Base-by-base conservation (phyloP, 2,113 vertebrate species). In the Dissostichus mawsoni region DNA sequence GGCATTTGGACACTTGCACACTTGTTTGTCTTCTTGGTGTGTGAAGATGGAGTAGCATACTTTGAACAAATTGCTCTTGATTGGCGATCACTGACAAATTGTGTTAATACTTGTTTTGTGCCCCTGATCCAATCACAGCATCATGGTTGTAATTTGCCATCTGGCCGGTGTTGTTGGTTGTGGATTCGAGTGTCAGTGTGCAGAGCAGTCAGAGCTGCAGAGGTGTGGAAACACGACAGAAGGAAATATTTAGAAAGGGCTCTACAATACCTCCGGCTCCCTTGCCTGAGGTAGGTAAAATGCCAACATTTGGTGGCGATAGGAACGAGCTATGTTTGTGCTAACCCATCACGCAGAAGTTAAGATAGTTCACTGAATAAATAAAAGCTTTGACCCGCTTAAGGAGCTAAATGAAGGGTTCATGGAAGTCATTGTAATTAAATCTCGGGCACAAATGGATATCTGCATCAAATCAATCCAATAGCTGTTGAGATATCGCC, bases 71-170 rank as follows among this genome's bases (percentile, higher is more conserved):
- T 71, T 64, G 41, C 11, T 47, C 41, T 55, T 36, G 44, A 83
- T 23, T n/a, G 17, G 11, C 1, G 1, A 64, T 78, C 66, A 4
- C 20, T 80, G 82, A 64, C 72, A 71, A 77, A 80, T 78, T 78
- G 69, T 14, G 3, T 59, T 56, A 67, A 71, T 41, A 23, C 66
- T 80, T 41, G 14, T 63, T 77, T 72, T 67, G 52, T 55, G 2
- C 29, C 51, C 56, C 17, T 48, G 52, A 52, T 68, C 65, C 53
- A 76, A 25, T 74, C 59, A 55, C 51, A 45, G 47, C 48, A 61
- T 71, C 1, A 3, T 58, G 61, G 51, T 10, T 25, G 52, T 53
- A 68, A 72, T 90, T 76, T 82, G 62, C 72, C 84, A 87, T 78
- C 74, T 83, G 85, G 69, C 16, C 33, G 47, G 44, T 51, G 18